These are phyloP conservation scores for Caenorhabditis sp. DNA, from an alignment of 2,888 invertebrate genomes.

Conservation along the genomic window DNA sequence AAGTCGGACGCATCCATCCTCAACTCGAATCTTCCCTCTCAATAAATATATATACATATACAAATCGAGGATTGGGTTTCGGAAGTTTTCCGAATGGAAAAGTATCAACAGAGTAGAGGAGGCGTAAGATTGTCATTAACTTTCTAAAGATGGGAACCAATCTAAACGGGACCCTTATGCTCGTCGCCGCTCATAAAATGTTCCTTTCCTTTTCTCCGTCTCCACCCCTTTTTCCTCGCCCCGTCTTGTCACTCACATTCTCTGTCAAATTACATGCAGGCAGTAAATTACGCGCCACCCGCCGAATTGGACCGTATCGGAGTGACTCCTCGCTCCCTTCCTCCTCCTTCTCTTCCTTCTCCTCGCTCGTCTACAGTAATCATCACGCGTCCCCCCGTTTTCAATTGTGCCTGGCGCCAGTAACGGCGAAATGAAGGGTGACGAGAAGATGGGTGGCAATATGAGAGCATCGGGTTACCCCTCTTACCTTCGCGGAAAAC, in stretches of 20 bases:
- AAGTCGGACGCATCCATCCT: neutral
- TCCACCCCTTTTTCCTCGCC: neutral
- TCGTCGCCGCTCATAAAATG: neutral
- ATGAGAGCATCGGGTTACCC: constrained; percentile 29
- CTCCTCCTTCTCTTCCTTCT: neutral
- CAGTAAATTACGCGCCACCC: neutral
- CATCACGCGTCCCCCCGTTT: constrained; percentile 8
- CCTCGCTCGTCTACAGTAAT: constrained; percentile 29
- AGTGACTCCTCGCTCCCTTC: constrained; percentile 39
- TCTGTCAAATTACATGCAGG: constrained; percentile 5
- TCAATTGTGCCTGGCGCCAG: neutral
- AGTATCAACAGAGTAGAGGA: neutral
- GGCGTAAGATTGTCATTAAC: neutral
- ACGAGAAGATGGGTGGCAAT: constrained; percentile 51
- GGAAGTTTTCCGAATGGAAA: neutral
- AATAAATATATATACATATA: too few relatives aligned
- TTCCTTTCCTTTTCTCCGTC: neutral
- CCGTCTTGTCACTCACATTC: constrained; percentile 5
- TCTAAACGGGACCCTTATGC: neutral
- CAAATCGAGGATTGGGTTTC: neutral
- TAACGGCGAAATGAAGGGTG: constrained; percentile 7
- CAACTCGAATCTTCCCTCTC: too few relatives aligned
- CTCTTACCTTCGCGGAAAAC: neutral
- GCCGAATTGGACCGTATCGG: constrained; percentile 49
- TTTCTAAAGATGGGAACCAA: neutral